These are phyloP conservation scores for Coilia nasus DNA, from an alignment of 2,797 vertebrate genomes.

Conservation along the genomic window DNA sequence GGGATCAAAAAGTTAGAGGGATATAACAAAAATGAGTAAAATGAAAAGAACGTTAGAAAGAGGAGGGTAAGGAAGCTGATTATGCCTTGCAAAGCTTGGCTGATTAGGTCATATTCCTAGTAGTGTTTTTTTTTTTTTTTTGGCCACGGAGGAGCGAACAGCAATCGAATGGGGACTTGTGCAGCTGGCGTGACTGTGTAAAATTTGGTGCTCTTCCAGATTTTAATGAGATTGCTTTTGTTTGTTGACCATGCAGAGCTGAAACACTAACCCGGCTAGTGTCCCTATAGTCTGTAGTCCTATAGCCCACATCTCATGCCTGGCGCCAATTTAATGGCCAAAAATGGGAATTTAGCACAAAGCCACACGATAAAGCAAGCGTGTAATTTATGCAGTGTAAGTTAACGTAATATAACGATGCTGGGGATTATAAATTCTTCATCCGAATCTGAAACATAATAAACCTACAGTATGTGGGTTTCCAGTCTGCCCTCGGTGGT, in stretches of 20 bases:
- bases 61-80: not conserved
- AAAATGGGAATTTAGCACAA: not conserved
- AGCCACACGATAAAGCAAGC: not conserved
- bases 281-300: not conserved
- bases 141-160: not conserved
- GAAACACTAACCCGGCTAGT: not conserved
- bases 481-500: too few relatives aligned
- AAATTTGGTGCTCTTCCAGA: conserved; percentile 6
- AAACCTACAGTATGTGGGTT: not conserved
- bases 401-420: not conserved
- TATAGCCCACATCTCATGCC: not conserved
- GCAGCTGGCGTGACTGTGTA: conserved; percentile 37
- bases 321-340: not conserved
- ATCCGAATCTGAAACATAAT: not conserved
- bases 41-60: not conserved
- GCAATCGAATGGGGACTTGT: conserved; percentile 31
- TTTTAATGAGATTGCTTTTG: conserved; percentile 34
- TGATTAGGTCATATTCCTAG: conserved; percentile 3
- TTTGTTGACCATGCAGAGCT: conserved; percentile 25
- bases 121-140: not conserved
- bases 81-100: not conserved
- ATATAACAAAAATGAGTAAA: not conserved
- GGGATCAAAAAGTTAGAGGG: not conserved
- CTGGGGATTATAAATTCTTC: not conserved
- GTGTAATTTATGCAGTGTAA: conserved; percentile 4